These are phyloP conservation scores for Ceratosolen fusciceps DNA, from an alignment of 1,140 invertebrate genomes.

Conservation along the genomic window DNA sequence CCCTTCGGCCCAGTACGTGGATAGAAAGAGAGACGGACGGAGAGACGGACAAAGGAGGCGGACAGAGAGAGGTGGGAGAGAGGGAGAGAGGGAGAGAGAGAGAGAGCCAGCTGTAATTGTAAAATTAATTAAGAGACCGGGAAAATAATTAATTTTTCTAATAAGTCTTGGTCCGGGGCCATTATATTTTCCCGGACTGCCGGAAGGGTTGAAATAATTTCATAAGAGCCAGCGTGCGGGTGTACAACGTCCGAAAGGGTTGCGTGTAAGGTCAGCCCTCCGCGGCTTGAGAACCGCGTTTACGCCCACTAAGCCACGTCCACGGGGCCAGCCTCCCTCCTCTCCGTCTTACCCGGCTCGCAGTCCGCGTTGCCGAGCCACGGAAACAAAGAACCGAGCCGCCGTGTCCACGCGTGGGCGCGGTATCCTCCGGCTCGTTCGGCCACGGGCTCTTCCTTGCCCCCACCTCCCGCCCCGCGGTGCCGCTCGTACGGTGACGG, in stretches of 20 bases:
- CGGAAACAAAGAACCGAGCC: slow-evolving; percentile 42
- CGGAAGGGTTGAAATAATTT: slow-evolving; percentile 68
- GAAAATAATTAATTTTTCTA: slow-evolving; percentile 73
- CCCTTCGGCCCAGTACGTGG: neutral
- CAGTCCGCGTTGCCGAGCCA: slow-evolving; percentile 19
- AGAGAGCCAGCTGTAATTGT: slow-evolving; percentile 62
- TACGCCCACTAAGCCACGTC: slow-evolving; percentile 66
- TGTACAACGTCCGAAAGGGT: slow-evolving; percentile 30
- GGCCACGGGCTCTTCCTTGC: neutral
- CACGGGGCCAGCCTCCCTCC: slow-evolving; percentile 36
- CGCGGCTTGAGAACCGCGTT: slow-evolving; percentile 66
- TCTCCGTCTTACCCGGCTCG: slow-evolving; percentile 42
- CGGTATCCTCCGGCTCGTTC: neutral
- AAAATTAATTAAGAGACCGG: slow-evolving; percentile 71
- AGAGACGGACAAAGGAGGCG: neutral
- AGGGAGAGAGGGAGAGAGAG: neutral
- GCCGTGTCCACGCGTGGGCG: neutral
- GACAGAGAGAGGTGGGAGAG: neutral
- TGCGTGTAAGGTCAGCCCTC: too few relatives aligned
- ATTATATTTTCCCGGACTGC: slow-evolving; percentile 51
- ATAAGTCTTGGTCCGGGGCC: slow-evolving; percentile 64
- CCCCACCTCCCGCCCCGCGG: neutral
- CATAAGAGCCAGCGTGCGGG: slow-evolving; percentile 57
- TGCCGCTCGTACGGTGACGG: neutral
- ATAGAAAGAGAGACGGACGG: neutral